A percentile compares a stretch with the other conserved stretches of the same genome.
Conservation (phyloP, 2,888 invertebrate genomes). For the Eilema caniola region DNA sequence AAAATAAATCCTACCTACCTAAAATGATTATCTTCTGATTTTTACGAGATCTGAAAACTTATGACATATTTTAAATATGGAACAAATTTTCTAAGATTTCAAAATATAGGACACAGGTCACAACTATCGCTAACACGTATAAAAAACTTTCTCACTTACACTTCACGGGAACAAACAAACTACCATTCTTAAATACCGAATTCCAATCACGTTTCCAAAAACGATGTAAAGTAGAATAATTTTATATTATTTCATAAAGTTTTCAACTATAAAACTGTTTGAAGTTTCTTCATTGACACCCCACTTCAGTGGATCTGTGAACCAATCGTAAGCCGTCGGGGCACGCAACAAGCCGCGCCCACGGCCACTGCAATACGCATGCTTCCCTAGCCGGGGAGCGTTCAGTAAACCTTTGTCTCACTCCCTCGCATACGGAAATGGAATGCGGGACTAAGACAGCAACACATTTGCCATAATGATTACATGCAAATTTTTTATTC, state of each 20-base stretch:
- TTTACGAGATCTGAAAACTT: background rate
- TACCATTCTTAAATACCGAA: constrained; percentile 39
- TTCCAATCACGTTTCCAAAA: constrained; percentile 63
- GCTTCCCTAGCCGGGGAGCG: constrained; percentile 72
- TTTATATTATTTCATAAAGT: constrained; percentile 70
- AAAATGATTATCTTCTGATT: background rate
- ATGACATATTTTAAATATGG: background rate
- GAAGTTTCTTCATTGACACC: constrained; percentile 76
- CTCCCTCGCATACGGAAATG: constrained; percentile 58
- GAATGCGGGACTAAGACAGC: constrained; percentile 62
- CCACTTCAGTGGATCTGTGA: constrained; percentile 67
- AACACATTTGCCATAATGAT: constrained; percentile 69
- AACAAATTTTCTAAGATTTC: background rate
- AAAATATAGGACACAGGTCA: background rate
- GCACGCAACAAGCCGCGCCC: constrained; percentile 78
- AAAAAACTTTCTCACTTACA: constrained; percentile 35
- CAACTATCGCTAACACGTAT: background rate
- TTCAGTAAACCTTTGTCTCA: constrained; percentile 62
- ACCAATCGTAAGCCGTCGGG: constrained; percentile 72
- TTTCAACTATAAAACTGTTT: constrained; percentile 74
- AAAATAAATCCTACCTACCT: background rate
- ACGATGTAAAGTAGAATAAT: constrained; percentile 58
- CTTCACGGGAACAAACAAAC: constrained; percentile 28
- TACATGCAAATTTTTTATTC: constrained; percentile 84
- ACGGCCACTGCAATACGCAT: constrained; percentile 81